phyloP scores from a whole-genome alignment of 2,888 invertebrate species.

The Stomorhina lunata region DNA sequence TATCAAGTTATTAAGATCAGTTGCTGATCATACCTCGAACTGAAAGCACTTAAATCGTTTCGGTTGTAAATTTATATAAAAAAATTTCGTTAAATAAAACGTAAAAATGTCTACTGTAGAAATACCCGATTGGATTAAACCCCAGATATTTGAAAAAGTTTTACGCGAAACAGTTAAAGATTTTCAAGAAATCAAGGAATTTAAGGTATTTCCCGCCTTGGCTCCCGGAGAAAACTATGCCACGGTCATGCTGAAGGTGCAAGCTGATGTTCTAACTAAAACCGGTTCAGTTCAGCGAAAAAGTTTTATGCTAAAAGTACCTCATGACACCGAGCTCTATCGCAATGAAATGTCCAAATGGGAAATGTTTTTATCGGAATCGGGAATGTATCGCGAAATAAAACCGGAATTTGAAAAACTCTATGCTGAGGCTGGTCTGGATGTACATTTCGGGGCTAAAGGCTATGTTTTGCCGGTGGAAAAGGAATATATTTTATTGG shows the following conservation, averaged over 20 bases:
- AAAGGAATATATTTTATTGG: constrained; percentile 70
- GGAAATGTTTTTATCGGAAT: constrained; percentile 72
- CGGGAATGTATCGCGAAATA: constrained; percentile 70
- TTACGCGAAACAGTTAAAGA: constrained; percentile 65
- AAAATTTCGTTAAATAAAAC: constrained; percentile 42
- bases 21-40: constrained; percentile 1
- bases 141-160: constrained; percentile 69
- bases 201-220: constrained; percentile 69
- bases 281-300: constrained; percentile 32
- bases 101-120: constrained; percentile 28
- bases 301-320: constrained; percentile 75
- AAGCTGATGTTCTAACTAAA: constrained; percentile 67
- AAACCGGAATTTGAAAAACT: constrained; percentile 73
- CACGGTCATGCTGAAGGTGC: constrained; percentile 72
- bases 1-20: too few relatives aligned
- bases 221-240: constrained; percentile 74
- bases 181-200: constrained; percentile 68
- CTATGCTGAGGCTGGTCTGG: constrained; percentile 69
- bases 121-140: constrained; percentile 71
- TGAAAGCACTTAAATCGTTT: too few relatives aligned
- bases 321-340: constrained; percentile 67
- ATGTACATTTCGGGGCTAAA: constrained; percentile 70
- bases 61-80: too few relatives aligned
- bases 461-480: constrained; percentile 65
- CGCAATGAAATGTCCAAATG: constrained; percentile 65